Evolutionary conservation across 2,888 invertebrate genomes (phyloP).

Genomic region (Oxycera nigricornis): DNA sequence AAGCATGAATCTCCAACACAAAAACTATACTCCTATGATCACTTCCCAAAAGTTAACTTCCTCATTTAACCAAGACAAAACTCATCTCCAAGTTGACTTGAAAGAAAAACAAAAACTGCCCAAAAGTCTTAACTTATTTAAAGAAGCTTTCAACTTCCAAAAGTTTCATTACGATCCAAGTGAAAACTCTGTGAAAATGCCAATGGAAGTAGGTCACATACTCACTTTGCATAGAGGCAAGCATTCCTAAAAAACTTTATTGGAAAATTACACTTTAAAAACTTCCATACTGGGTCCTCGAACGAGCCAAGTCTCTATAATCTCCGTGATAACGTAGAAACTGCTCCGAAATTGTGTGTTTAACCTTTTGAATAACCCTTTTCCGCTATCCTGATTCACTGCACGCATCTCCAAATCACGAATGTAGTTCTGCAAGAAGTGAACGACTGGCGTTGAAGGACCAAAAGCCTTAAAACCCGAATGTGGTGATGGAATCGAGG

Average conservation of each 20-base stretch:
- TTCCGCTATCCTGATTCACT: slow-evolving; percentile 24
- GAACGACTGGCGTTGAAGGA: background rate
- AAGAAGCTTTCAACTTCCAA: background rate
- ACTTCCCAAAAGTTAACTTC: background rate
- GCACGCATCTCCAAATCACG: slow-evolving; percentile 7
- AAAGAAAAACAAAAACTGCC: slow-evolving; percentile 28
- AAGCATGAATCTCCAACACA: too few species aligned
- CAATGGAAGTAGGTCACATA: slow-evolving; percentile 23
- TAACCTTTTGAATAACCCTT: slow-evolving; percentile 33
- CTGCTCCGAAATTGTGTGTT: slow-evolving; percentile 28
- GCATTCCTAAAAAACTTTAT: background rate
- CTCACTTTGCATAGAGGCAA: background rate
- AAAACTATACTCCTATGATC: too few species aligned
- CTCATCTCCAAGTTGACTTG: slow-evolving; percentile 7
- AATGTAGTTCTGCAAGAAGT: background rate
- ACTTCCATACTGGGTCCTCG: background rate
- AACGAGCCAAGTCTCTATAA: background rate
- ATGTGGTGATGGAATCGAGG: background rate
- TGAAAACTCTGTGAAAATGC: background rate
- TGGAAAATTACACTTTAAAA: slow-evolving; percentile 1
- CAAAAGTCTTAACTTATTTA: slow-evolving; percentile 25
- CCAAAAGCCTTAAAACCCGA: background rate
- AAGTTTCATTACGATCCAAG: background rate
- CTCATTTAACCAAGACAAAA: background rate
- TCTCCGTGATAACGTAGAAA: slow-evolving; percentile 20